Percentiles rank a stretch among this genome's conserved stretches.
Conservation (phyloP, 2,888 invertebrate genomes). For the Tinea trinotella region DNA sequence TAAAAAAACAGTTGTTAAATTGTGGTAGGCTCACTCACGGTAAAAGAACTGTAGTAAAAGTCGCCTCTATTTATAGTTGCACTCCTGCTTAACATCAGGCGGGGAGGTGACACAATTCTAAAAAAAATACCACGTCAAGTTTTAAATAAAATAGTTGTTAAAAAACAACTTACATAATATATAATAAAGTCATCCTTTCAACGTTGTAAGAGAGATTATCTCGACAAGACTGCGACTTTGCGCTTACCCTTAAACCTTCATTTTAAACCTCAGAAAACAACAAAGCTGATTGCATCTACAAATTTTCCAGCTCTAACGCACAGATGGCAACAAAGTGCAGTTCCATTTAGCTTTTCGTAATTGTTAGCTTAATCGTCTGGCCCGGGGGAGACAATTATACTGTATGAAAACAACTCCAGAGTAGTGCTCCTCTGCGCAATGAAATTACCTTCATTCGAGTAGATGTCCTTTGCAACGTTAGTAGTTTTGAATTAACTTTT, state of each 20-base stretch:
- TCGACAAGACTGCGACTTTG: neutral
- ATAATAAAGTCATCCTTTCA: too few relatives aligned
- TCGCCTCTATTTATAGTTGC: too few relatives aligned
- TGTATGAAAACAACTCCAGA: slow-evolving; percentile 16
- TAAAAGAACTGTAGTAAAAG: too few relatives aligned
- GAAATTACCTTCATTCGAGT: slow-evolving; percentile 15
- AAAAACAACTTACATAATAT: too few relatives aligned
- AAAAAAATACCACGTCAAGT: too few relatives aligned
- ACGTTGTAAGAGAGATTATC: slow-evolving; percentile 4
- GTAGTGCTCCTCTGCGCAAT: neutral
- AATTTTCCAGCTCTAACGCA: slow-evolving; percentile 15
- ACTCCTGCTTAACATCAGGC: too few relatives aligned
- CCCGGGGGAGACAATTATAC: slow-evolving; percentile 32
- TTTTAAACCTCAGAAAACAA: slow-evolving; percentile 16
- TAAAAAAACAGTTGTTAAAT: too few relatives aligned
- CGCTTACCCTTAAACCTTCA: slow-evolving; percentile 14
- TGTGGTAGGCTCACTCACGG: too few relatives aligned
- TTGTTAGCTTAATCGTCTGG: slow-evolving; percentile 36
- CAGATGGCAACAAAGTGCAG: slow-evolving; percentile 18
- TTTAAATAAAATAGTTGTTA: too few relatives aligned
- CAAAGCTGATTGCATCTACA: slow-evolving; percentile 18
- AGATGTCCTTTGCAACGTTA: slow-evolving; percentile 11
- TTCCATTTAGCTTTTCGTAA: slow-evolving; percentile 24
- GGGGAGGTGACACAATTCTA: too few relatives aligned
- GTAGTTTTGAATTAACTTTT: neutral